Conservation (phyloP, 2,888 invertebrate genomes). For the Apodemia zela region DNA sequence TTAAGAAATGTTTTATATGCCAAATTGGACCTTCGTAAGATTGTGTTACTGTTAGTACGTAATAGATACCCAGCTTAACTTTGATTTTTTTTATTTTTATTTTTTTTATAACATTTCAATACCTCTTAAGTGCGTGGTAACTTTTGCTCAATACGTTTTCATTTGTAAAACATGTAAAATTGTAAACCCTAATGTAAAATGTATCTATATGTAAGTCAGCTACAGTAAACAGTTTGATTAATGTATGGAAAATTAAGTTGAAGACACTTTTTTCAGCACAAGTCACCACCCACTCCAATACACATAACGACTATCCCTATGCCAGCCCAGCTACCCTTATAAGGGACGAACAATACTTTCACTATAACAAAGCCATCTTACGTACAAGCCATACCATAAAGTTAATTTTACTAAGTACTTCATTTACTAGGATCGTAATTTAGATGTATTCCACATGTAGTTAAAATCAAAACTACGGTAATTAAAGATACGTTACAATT, state of each 20-base stretch:
- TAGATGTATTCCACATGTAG: slow-evolving; percentile 5
- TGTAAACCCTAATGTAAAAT: slow-evolving; percentile 12
- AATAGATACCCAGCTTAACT: slow-evolving; percentile 46
- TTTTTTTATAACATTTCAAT: slow-evolving; percentile 46
- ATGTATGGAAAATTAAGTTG: slow-evolving; percentile 18
- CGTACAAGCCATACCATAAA: slow-evolving; percentile 34
- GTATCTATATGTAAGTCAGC: slow-evolving; percentile 1
- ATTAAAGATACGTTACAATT: background rate
- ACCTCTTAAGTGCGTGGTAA: slow-evolving; percentile 43
- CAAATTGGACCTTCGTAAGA: slow-evolving; percentile 58
- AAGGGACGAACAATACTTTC: slow-evolving; percentile 21
- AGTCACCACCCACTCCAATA: slow-evolving; percentile 28
- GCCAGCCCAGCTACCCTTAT: slow-evolving; percentile 24
- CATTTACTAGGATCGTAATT: slow-evolving; percentile 22
- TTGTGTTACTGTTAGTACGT: slow-evolving; percentile 42
- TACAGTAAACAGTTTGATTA: slow-evolving; percentile 10
- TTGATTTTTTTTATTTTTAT: slow-evolving; percentile 36
- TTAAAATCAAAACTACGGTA: slow-evolving; percentile 16
- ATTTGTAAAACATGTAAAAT: slow-evolving; percentile 13
- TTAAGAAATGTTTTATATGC: slow-evolving; percentile 41
- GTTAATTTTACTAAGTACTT: slow-evolving; percentile 59
- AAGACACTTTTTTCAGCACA: slow-evolving; percentile 22
- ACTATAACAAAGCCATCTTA: slow-evolving; percentile 35
- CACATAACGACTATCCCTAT: slow-evolving; percentile 30
- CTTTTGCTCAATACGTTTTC: slow-evolving; percentile 30